phyloP scores from a whole-genome alignment of 2,888 invertebrate species.

The Periphyllus acericola region DNA sequence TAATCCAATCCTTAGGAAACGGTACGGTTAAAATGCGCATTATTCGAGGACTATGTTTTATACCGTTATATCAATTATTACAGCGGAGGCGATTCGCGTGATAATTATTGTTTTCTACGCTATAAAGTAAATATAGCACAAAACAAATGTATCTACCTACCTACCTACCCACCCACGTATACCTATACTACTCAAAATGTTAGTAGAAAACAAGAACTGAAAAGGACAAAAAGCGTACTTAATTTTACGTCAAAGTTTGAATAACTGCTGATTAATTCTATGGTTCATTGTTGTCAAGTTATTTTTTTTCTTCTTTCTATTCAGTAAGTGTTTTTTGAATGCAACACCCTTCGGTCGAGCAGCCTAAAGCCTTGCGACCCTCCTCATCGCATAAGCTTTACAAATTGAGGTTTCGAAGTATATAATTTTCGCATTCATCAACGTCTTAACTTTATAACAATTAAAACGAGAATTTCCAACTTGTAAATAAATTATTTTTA shows the following conservation, averaged over 20 bases:
- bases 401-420: slow-evolving; percentile 37
- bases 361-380: slow-evolving; percentile 26
- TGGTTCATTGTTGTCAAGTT: slow-evolving; percentile 34
- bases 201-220: slow-evolving; percentile 1
- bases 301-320: slow-evolving; percentile 14
- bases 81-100: no score
- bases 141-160: no score
- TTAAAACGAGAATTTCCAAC: not conserved
- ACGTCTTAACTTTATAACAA: slow-evolving; percentile 34
- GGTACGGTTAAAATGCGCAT: no score
- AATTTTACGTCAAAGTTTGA: slow-evolving; percentile 11
- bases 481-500: slow-evolving; percentile 26
- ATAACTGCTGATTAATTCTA: slow-evolving; percentile 22
- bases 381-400: slow-evolving; percentile 1
- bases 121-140: no score
- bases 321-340: slow-evolving; percentile 41
- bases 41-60: no score
- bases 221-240: not conserved
- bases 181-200: no score
- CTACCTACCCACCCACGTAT: no score
- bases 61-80: no score
- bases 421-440: slow-evolving; percentile 41
- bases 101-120: no score
- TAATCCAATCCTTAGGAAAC: no score
- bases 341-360: slow-evolving; percentile 33